Conservation (phyloP, 2,797 vertebrate species). For the Danio albolineatus region DNA sequence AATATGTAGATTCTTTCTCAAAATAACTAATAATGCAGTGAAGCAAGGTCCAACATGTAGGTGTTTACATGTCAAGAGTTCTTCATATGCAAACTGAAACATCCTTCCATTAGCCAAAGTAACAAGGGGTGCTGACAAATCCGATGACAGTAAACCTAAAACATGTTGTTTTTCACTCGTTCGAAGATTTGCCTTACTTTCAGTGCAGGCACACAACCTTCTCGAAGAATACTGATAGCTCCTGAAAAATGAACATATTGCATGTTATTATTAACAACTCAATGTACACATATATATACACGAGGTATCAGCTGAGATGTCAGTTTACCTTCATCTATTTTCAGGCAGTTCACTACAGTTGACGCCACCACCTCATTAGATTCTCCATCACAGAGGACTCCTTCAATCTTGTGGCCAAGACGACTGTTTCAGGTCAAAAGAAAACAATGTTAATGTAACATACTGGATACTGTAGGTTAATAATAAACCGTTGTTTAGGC, state of each 20-base stretch:
- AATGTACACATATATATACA: background rate
- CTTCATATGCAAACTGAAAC: background rate
- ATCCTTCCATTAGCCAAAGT: constrained; percentile 15
- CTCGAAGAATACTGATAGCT: constrained; percentile 83
- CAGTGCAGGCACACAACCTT: constrained; percentile 85
- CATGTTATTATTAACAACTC: constrained; percentile 4
- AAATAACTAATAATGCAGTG: background rate
- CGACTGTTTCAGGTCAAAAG: constrained; percentile 72
- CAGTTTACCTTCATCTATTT: constrained; percentile 84
- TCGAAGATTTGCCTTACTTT: constrained; percentile 87
- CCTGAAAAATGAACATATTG: constrained; percentile 69
- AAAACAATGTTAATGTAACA: background rate
- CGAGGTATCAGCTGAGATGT: background rate
- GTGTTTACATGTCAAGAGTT: background rate
- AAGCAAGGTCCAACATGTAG: background rate
- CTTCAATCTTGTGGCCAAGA: constrained; percentile 87
- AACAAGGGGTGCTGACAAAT: background rate
- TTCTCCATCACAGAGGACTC: constrained; percentile 87
- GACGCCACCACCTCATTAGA: constrained; percentile 87
- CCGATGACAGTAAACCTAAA: constrained; percentile 58
- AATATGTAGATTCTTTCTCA: background rate
- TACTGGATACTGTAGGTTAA: background rate
- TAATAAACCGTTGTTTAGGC: background rate
- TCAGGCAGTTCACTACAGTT: constrained; percentile 88
- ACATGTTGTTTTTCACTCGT: constrained; percentile 77